A percentile compares a stretch with the other conserved stretches of the same genome.
phyloP scores from a whole-genome alignment of 2,113 vertebrate genomes.

The Neodon shergylaensis region DNA sequence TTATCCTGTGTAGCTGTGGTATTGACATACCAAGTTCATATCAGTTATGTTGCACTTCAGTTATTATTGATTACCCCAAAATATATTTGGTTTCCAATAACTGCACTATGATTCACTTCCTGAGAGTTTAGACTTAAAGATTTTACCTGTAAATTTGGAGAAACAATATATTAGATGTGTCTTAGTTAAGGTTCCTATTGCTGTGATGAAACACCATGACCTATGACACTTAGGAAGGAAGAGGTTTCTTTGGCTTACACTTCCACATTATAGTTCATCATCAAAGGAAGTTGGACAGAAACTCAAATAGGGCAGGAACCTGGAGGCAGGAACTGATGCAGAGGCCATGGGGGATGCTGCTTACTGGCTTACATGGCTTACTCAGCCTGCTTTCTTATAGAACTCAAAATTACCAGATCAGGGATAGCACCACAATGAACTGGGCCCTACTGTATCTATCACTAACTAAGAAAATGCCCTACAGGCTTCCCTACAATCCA shows the following conservation, averaged over 20 bases:
- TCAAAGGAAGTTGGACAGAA: not conserved
- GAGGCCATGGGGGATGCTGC: not conserved
- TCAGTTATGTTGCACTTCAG: not conserved
- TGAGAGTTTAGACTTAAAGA: not conserved
- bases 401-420: not conserved
- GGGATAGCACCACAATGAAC: not conserved
- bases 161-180: constrained; percentile 16
- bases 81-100: not conserved
- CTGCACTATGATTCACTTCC: not conserved
- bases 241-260: not conserved
- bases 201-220: not conserved
- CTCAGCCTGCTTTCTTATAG: not conserved
- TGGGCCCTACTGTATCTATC: not conserved
- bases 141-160: not conserved
- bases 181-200: not conserved
- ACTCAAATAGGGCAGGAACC: not conserved
- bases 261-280: not conserved
- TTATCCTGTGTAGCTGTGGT: not conserved
- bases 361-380: not conserved
- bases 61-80: not conserved
- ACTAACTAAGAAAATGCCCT: not conserved
- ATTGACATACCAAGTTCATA: not conserved
- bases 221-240: not conserved
- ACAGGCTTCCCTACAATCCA: not conserved
- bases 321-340: not conserved